Evolutionary conservation across 2,888 invertebrate genomes (phyloP).

Genomic region (Oscheius sp.): DNA sequence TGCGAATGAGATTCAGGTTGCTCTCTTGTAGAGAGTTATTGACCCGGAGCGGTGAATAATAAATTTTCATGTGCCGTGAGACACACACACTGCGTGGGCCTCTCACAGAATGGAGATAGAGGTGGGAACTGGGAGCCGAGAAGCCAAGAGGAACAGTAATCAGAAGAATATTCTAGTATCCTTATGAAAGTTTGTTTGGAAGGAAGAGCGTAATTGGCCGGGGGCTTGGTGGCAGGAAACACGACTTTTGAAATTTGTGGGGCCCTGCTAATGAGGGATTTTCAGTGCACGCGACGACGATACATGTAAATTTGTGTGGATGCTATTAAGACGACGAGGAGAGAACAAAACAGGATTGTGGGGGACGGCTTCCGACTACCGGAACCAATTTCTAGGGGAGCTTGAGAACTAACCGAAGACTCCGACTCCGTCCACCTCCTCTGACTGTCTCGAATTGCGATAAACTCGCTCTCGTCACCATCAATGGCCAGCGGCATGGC

Average conservation of each 20-base stretch:
- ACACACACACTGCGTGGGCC: conserved; percentile 31
- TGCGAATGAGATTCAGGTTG: conserved; percentile 10
- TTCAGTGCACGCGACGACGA: too few species aligned
- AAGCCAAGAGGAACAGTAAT: conserved; percentile 17
- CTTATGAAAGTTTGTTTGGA: neutral
- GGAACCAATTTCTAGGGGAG: too few species aligned
- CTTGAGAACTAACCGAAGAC: conserved; percentile 24
- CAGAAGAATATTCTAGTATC: neutral
- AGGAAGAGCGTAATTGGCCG: neutral
- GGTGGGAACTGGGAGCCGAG: conserved; percentile 15
- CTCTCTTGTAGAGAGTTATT: conserved; percentile 24
- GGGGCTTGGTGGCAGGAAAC: too few species aligned
- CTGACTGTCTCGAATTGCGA: conserved; percentile 45
- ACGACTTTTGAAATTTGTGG: too few species aligned
- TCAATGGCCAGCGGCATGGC: conserved; percentile 51
- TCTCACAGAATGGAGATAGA: conserved; percentile 14
- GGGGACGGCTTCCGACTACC: too few species aligned
- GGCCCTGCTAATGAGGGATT: too few species aligned
- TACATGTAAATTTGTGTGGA: too few species aligned
- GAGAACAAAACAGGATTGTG: too few species aligned
- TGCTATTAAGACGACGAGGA: too few species aligned
- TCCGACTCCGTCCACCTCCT: conserved; percentile 55
- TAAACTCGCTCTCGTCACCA: conserved; percentile 41
- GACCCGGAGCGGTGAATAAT: conserved; percentile 38
- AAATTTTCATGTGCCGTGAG: conserved; percentile 37